Evolutionary conservation across 2,113 vertebrate species (phyloP).

Genomic region (Willisornis vidua): DNA sequence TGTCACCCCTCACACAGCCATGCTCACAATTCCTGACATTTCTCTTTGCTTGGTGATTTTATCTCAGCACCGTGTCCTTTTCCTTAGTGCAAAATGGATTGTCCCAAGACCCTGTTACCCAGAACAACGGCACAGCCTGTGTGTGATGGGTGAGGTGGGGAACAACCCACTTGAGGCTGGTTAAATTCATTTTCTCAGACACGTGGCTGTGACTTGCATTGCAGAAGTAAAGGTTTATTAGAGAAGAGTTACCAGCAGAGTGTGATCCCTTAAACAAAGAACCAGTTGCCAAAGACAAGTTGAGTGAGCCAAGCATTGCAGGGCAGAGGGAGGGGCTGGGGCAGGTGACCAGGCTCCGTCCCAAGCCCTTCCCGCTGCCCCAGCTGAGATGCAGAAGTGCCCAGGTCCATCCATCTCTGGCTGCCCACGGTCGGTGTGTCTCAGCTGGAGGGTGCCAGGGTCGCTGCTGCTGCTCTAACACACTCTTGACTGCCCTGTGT

Average conservation of each 20-base stretch:
- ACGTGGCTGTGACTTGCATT: background rate
- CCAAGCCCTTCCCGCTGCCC: background rate
- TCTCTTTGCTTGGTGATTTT: background rate
- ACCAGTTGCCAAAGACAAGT: background rate
- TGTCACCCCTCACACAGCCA: background rate
- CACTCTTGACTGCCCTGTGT: conserved; percentile 32
- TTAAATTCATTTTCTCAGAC: background rate
- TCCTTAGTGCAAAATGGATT: background rate
- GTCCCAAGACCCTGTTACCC: background rate
- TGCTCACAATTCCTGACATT: background rate
- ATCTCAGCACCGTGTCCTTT: background rate
- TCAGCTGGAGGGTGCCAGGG: background rate
- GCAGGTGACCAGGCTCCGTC: background rate
- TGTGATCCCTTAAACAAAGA: background rate
- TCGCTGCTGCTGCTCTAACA: background rate
- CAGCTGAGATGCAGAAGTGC: background rate
- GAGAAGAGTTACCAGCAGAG: background rate
- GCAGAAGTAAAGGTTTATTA: conserved; percentile 47
- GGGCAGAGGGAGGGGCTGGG: background rate
- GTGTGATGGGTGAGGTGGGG: background rate
- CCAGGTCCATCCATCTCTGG: fast-evolving
- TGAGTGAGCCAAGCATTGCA: background rate
- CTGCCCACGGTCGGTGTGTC: fast-evolving
- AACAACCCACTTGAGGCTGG: fast-evolving
- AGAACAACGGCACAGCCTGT: fast-evolving